phyloP scores from a whole-genome alignment of 1,140 invertebrate species.

The Nasonia longicornis region DNA sequence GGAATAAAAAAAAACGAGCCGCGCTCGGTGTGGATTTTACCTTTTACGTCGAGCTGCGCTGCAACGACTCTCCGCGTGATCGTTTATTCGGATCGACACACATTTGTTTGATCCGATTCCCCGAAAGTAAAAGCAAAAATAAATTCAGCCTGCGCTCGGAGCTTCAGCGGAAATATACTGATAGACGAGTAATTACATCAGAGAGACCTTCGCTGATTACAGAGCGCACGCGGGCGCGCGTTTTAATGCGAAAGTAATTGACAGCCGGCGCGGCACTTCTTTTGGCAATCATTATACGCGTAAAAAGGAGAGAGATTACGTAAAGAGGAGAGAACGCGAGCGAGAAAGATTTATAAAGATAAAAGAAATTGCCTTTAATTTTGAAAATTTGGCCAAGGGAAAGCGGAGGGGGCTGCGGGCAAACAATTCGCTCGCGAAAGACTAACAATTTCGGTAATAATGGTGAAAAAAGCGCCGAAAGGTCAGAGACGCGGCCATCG shows the following conservation, averaged over 20 bases:
- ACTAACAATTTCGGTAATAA: constrained; percentile 13
- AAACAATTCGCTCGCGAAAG: neutral
- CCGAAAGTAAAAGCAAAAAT: neutral
- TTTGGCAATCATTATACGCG: neutral
- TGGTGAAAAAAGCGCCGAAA: neutral
- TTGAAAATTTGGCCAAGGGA: neutral
- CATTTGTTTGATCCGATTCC: neutral
- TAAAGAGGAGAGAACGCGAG: neutral
- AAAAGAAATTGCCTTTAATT: constrained; percentile 6
- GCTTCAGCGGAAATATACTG: neutral
- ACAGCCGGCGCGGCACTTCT: neutral
- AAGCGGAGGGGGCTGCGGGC: neutral
- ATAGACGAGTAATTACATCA: neutral
- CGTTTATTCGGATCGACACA: too few species aligned
- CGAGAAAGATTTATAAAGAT: neutral
- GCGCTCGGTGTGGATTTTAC: too few species aligned
- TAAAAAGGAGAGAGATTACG: neutral
- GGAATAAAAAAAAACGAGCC: too few species aligned
- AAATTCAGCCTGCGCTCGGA: neutral
- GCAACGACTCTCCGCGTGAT: too few species aligned
- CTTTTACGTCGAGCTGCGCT: too few species aligned
- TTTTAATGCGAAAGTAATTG: neutral
- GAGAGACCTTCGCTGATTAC: neutral
- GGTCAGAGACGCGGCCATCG: constrained; percentile 30
- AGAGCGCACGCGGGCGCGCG: neutral